These are phyloP conservation scores for Pseudomyrmex dendroicus DNA, from an alignment of 1,140 invertebrate genomes.

Conservation along the genomic window DNA sequence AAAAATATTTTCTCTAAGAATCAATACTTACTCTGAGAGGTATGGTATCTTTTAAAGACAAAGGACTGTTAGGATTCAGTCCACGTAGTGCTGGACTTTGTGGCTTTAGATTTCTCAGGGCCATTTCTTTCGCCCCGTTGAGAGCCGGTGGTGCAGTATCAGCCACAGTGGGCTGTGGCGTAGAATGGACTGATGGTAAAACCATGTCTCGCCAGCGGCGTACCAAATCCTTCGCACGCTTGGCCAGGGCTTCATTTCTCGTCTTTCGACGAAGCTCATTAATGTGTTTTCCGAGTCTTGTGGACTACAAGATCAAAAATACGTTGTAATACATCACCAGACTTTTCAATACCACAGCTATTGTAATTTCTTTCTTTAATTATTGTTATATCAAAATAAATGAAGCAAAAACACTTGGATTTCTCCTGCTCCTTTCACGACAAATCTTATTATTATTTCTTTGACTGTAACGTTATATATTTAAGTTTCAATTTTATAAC, in stretches of 20 bases:
- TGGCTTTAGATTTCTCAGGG: conserved; percentile 79
- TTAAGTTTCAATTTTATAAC: background rate
- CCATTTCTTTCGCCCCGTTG: conserved; percentile 82
- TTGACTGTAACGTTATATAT: too few relatives aligned
- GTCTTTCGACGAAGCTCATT: conserved; percentile 96
- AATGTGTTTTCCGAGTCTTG: conserved; percentile 96
- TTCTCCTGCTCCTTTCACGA: too few relatives aligned
- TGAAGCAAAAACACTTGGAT: too few relatives aligned
- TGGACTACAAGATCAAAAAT: conserved; percentile 85
- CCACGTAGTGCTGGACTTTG: conserved; percentile 80
- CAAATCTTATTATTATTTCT: too few relatives aligned
- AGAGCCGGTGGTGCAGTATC: conserved; percentile 81
- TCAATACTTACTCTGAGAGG: conserved; percentile 78
- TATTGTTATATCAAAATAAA: too few relatives aligned
- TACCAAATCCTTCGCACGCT: conserved; percentile 95
- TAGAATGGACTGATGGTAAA: conserved; percentile 85
- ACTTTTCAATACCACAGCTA: background rate
- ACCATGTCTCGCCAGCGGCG: conserved; percentile 95
- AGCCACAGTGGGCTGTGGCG: conserved; percentile 78
- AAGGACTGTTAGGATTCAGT: conserved; percentile 82
- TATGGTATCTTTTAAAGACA: conserved; percentile 77
- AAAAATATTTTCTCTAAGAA: background rate
- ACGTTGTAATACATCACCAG: background rate
- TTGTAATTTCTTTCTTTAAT: background rate
- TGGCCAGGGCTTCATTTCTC: conserved; percentile 92